A percentile compares a stretch with the other conserved stretches of the same genome.
Evolutionary conservation across 2,797 vertebrate species (phyloP).

Genomic region (Austrolebias charrua): DNA sequence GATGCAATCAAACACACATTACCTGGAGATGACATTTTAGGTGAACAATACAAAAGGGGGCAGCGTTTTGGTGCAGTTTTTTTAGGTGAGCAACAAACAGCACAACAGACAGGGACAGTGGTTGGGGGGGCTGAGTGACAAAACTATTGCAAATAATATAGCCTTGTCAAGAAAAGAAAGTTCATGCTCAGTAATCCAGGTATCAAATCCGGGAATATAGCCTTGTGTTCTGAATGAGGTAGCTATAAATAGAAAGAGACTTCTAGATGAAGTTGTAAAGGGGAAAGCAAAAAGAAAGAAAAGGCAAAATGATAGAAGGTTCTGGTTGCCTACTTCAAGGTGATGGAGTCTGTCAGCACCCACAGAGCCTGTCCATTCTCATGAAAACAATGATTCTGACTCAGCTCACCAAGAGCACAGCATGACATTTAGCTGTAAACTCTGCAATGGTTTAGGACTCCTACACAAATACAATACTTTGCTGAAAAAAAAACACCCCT

Average conservation of each 20-base stretch:
- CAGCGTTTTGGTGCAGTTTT: slow-evolving; percentile 6
- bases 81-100: background rate
- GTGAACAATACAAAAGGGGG: slow-evolving; percentile 6
- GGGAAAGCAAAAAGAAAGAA: slow-evolving; percentile 16
- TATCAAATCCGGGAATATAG: too few species aligned
- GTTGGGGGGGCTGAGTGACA: slow-evolving; percentile 4
- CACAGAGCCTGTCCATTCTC: slow-evolving; percentile 56
- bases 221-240: slow-evolving; percentile 10
- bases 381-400: slow-evolving; percentile 65
- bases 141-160: slow-evolving; percentile 25
- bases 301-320: slow-evolving; percentile 19
- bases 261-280: slow-evolving; percentile 26
- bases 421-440: slow-evolving; percentile 63
- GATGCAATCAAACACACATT: slow-evolving; percentile 24
- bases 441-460: slow-evolving; percentile 41
- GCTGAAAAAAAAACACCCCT: slow-evolving; percentile 5
- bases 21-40: slow-evolving; percentile 20
- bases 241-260: slow-evolving; percentile 39
- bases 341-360: slow-evolving; percentile 63
- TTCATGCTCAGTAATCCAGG: too few species aligned
- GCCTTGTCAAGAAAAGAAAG: too few species aligned
- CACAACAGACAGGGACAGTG: background rate
- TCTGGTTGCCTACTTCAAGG: slow-evolving; percentile 43
- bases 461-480: slow-evolving; percentile 41
- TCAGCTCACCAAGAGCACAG: slow-evolving; percentile 51